phyloP scores from a whole-genome alignment of 1,140 invertebrate species.

The Mizuhopecten yessoensis region DNA sequence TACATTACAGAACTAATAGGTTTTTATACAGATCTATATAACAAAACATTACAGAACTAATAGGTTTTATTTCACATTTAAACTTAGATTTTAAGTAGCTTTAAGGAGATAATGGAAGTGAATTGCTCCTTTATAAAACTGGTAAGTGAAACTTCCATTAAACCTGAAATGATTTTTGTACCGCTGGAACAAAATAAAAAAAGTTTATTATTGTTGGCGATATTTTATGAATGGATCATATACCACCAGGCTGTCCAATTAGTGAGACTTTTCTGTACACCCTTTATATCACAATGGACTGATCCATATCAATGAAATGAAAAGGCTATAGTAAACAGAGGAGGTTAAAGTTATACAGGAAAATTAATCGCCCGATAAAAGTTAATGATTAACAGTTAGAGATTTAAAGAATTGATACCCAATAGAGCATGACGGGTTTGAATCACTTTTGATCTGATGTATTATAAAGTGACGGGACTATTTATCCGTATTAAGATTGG shows the following conservation, averaged over 20 bases:
- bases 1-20: not conserved
- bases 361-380: conserved; percentile 26
- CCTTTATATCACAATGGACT: not conserved
- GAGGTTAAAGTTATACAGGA: not conserved
- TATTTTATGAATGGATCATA: not conserved
- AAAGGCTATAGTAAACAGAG: not conserved
- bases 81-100: not conserved
- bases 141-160: not conserved
- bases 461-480: not conserved
- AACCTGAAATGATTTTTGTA: not conserved
- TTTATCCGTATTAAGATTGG: not conserved
- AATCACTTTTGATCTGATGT: not conserved
- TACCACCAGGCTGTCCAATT: not conserved
- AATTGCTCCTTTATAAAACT: not conserved
- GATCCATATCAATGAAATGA: not conserved
- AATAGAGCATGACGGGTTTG: not conserved
- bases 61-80: not conserved
- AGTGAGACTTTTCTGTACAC: not conserved
- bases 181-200: not conserved
- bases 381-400: conserved; percentile 24
- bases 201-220: not conserved
- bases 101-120: not conserved
- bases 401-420: not conserved
- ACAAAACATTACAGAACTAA: not conserved
- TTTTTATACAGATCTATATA: not conserved